Base-by-base conservation (phyloP, 2,888 invertebrate species). In the Tetanocera ferruginea region DNA sequence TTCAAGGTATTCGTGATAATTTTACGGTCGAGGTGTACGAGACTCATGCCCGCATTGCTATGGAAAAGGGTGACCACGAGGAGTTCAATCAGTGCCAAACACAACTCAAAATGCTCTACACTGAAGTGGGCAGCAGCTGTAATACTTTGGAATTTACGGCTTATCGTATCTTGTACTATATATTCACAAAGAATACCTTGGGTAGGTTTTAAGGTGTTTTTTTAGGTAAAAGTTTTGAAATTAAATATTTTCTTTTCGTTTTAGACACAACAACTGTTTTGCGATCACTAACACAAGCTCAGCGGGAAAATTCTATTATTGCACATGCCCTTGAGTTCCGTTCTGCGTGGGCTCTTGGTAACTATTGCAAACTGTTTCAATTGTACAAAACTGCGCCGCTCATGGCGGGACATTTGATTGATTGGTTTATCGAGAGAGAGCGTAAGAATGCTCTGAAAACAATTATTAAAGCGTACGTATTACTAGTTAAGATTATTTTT, bases 81-180 rank as follows among this genome's bases (percentile, higher is more conserved):
- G 99, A 99, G 89, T 99, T 99, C 89, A 99, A 99, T 92, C 99
- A 99, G 90, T 99, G 99, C 89, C 99, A 99, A 91, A 98, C 98
- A 17, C 99, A 99, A 91, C 92, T 99, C 75, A 97, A 97, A 91
- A 95, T 97, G 93, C 92, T 99, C 49, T 99, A 99, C 89, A 91
- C 93, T 81, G 96, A 97, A 89, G 90, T 95, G 79, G 94, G 94
- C 49, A 92, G 93, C 31, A 91, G 91, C 70, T 69, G 76, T 6
- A 96, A 98, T 91, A 92, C 93, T 80, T 92, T 95, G 81, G 99
- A 99, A 91, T 99, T 99, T 90, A 95, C 95, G 73, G 98, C 98
- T 73, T 99, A 99, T 90, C 92, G 98, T 84, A 96, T 99, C 87
- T 91, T 99, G 67, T 99, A 99, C 89, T 98, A 97, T 87, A 96